A percentile compares a stretch with the other conserved stretches of the same genome.
phyloP scores from a whole-genome alignment of 2,113 vertebrate genomes.

The Felis chaus region DNA sequence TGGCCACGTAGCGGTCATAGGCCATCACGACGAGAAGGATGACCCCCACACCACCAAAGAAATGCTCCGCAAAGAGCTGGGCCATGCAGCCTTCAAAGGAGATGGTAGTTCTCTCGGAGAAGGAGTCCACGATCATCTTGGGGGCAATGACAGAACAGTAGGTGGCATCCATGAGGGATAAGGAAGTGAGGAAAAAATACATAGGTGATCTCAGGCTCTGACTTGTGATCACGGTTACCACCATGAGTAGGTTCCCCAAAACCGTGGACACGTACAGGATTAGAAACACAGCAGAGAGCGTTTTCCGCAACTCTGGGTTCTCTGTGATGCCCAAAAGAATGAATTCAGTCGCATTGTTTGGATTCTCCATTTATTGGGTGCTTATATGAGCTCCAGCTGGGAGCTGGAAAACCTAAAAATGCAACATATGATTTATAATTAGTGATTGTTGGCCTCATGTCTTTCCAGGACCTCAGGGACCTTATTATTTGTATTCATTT shows the following conservation, averaged over 20 bases:
- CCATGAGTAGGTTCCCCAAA: background rate
- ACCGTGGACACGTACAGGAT: background rate
- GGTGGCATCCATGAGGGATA: slow-evolving; percentile 23
- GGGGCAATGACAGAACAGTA: slow-evolving; percentile 24
- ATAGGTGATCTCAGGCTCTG: background rate
- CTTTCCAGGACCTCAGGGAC: background rate
- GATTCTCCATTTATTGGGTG: background rate
- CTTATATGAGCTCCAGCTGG: too few relatives aligned
- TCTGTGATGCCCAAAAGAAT: background rate
- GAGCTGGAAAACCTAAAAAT: background rate
- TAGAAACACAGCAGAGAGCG: background rate
- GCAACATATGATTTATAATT: background rate
- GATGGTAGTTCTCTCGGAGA: background rate
- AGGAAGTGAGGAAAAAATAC: slow-evolving; percentile 26
- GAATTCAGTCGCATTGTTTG: slow-evolving; percentile 39
- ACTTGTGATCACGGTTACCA: background rate
- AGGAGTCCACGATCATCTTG: background rate
- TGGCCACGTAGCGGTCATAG: slow-evolving; percentile 48
- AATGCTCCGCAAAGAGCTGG: slow-evolving; percentile 50
- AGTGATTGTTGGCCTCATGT: background rate
- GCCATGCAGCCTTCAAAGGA: background rate
- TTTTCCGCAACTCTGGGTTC: background rate
- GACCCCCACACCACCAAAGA: slow-evolving; percentile 37
- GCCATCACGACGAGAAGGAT: slow-evolving; percentile 55
- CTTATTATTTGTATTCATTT: background rate